Conservation (phyloP, 2,888 invertebrate genomes). For the Dorcus hopei region DNA sequence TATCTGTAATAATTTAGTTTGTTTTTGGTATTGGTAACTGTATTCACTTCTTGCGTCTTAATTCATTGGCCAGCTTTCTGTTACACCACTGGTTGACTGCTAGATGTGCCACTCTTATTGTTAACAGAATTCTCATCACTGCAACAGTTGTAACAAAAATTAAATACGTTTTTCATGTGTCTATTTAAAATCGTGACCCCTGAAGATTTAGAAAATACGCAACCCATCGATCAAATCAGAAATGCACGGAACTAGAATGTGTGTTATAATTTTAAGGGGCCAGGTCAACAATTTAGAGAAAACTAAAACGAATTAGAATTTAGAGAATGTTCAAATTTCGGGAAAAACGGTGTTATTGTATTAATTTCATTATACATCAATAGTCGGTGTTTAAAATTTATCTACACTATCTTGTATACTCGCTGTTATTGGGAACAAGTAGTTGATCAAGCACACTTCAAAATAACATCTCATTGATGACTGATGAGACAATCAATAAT, state of each 20-base stretch:
- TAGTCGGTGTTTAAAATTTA: too few species aligned
- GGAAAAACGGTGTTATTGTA: too few species aligned
- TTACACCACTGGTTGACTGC: constrained; percentile 41
- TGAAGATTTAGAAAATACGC: not conserved
- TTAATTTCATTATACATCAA: too few species aligned
- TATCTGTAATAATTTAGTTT: not conserved
- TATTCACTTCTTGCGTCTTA: constrained; percentile 24
- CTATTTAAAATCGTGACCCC: not conserved
- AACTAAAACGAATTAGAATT: too few species aligned
- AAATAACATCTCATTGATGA: too few species aligned
- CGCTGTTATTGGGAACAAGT: too few species aligned
- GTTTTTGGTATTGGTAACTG: not conserved
- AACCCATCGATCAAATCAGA: not conserved
- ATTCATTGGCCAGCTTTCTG: constrained; percentile 38
- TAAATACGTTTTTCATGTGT: not conserved
- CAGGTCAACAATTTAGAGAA: too few species aligned
- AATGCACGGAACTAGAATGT: not conserved
- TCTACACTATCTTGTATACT: too few species aligned
- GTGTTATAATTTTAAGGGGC: too few species aligned
- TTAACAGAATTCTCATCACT: constrained; percentile 35
- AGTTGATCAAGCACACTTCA: too few species aligned
- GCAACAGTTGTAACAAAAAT: constrained; percentile 18
- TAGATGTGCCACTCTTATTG: constrained; percentile 35
- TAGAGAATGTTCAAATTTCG: too few species aligned
- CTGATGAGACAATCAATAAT: too few species aligned